phyloP scores from a whole-genome alignment of 2,888 invertebrate species.

The Acrocyrtus sp. region DNA sequence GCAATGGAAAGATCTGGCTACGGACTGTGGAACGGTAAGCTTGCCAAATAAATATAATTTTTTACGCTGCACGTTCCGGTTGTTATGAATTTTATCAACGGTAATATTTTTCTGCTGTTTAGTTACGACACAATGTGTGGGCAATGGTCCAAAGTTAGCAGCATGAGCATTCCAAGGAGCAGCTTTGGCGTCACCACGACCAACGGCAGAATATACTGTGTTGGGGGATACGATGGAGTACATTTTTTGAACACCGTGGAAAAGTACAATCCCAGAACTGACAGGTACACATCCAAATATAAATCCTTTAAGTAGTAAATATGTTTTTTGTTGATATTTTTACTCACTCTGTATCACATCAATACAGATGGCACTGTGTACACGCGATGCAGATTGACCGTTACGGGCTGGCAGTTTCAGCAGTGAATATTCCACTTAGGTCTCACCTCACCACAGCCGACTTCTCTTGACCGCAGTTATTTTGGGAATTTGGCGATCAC shows the following conservation, averaged over 20 bases:
- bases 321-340: not conserved
- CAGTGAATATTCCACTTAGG: slow-evolving; percentile 63
- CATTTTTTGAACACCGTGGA: slow-evolving; percentile 65
- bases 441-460: slow-evolving; percentile 56
- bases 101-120: not conserved
- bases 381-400: slow-evolving; percentile 64
- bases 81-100: slow-evolving; percentile 2
- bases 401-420: slow-evolving; percentile 63
- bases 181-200: slow-evolving; percentile 64
- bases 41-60: not conserved
- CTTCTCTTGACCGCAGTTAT: slow-evolving; percentile 61
- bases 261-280: slow-evolving; percentile 65
- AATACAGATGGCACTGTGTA: slow-evolving; percentile 64
- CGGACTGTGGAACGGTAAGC: slow-evolving; percentile 64
- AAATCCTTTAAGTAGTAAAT: not conserved
- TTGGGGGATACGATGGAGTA: slow-evolving; percentile 65
- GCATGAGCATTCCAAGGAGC: slow-evolving; percentile 65
- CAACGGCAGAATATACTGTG: slow-evolving; percentile 64
- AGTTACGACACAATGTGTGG: slow-evolving; percentile 65
- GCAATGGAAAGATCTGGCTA: slow-evolving; percentile 64
- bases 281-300: slow-evolving; percentile 56
- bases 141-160: slow-evolving; percentile 64
- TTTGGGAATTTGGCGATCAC: slow-evolving; percentile 58
- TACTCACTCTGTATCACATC: not conserved
- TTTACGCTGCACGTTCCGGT: not conserved